Base-by-base conservation (phyloP, 2,113 vertebrate species). In the Noctilio leporinus region DNA sequence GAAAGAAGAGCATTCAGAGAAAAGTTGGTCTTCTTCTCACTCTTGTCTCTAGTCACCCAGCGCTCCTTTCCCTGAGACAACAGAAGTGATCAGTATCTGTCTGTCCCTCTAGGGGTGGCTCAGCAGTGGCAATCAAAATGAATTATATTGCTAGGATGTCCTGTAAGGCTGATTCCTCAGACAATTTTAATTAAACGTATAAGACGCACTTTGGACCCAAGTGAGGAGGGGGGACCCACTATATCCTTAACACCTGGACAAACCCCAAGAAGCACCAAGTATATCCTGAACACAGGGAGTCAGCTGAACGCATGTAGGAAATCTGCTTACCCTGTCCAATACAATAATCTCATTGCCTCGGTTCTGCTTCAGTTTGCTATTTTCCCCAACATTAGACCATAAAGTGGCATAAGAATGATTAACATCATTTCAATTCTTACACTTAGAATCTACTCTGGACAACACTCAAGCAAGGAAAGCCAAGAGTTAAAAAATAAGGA, bases 271-370 rank as follows among this genome's bases (percentile, higher is more conserved):
- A 91, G 49, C 55, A 62, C 78, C 65, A 17, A 47, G 55, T 33
- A 16, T 26, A 78, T 45, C 55, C 59, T 57, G 45, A 77, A 86
- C 5, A 78, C 77, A 30, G 1, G 10, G 35, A 89, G 53, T 91
- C 93, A 83, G 75, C 84, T 38, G 35, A 95, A 78, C 1, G 43
- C 53, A 51, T 59, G 53, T 47, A 38, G 9, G 19, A 49, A 77
- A 86, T 14, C 89, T 49, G 73, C n/a, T 96, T 92, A 96, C 72
- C 81, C 64, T 96, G 96, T 93, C 95, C 96, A 96, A 84, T 20
- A 88, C 84, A 93, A 77, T 84, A 84, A 91, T 10, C 17, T 72
- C 69, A 94, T 10, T 80, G 91, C 90, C 89, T 96, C 59, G 72
- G 77, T 77, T 95, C 93, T 93, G 83, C 72, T 93, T 62, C 65